A percentile compares a stretch with the other conserved stretches of the same genome.
Conservation (phyloP, 2,113 vertebrate genomes). For the Lepus europaeus region DNA sequence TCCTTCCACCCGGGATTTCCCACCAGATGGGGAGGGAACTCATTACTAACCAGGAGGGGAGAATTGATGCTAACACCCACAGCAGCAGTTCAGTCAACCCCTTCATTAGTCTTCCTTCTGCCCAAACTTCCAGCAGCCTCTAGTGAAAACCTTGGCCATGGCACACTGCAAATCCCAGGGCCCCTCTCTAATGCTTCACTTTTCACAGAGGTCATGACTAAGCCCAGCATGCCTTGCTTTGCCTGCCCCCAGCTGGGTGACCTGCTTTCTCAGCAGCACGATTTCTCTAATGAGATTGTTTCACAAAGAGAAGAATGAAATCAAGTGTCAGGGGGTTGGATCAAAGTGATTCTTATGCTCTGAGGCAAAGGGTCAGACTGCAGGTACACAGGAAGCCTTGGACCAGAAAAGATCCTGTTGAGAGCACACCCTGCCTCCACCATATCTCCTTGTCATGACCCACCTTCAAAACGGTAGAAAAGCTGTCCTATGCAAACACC, state of each 20-base stretch:
- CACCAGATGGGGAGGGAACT: slow-evolving; percentile 66
- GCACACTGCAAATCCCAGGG: slow-evolving; percentile 62
- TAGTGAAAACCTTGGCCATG: slow-evolving; percentile 48
- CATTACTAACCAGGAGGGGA: slow-evolving; percentile 62
- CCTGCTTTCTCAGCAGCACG: slow-evolving; percentile 79
- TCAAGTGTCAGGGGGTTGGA: slow-evolving; percentile 68
- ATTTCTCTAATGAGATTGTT: slow-evolving; percentile 83
- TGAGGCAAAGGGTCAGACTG: slow-evolving; percentile 67
- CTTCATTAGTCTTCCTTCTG: slow-evolving; percentile 73
- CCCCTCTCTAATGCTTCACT: slow-evolving; percentile 69
- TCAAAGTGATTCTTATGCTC: slow-evolving; percentile 71
- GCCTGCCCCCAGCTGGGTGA: slow-evolving; percentile 78
- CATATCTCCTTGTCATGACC: neutral
- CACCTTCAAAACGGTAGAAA: slow-evolving; percentile 36
- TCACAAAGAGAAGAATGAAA: slow-evolving; percentile 81
- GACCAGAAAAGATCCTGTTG: slow-evolving; percentile 45
- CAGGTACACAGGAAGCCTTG: slow-evolving; percentile 57
- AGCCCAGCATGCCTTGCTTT: slow-evolving; percentile 64
- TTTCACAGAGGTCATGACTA: slow-evolving; percentile 76
- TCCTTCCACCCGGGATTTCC: slow-evolving; percentile 60
- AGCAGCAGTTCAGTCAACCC: slow-evolving; percentile 61
- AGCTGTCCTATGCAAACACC: slow-evolving; percentile 30
- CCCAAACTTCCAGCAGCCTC: slow-evolving; percentile 64
- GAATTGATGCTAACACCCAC: slow-evolving; percentile 59
- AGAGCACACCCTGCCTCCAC: neutral